phyloP scores from a whole-genome alignment of 2,797 vertebrate genomes.

The Capromys pilorides region DNA sequence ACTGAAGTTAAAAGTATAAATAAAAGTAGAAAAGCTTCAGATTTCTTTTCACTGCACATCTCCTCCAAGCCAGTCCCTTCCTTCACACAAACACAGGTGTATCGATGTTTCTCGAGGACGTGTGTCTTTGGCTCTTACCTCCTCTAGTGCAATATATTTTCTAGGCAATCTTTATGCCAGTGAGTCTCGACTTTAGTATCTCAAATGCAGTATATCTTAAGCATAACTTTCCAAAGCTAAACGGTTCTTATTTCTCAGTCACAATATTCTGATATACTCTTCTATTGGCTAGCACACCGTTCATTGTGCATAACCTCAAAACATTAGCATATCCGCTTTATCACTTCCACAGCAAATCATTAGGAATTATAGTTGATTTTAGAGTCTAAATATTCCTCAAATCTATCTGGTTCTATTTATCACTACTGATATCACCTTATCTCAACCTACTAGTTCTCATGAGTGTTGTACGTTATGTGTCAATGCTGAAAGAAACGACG shows the following conservation, averaged over 20 bases:
- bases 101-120: not conserved
- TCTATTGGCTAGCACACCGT: not conserved
- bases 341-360: not conserved
- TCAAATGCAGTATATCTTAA: not conserved
- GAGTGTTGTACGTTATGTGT: too few relatives aligned
- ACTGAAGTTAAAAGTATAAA: not conserved
- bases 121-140: not conserved
- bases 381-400: constrained; percentile 4
- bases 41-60: not conserved
- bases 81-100: not conserved
- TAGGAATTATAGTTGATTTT: not conserved
- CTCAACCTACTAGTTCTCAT: not conserved
- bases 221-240: not conserved
- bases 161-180: not conserved
- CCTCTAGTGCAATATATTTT: not conserved
- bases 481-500: too few relatives aligned
- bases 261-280: not conserved
- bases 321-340: not conserved
- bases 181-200: not conserved
- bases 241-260: not conserved
- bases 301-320: not conserved
- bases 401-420: not conserved
- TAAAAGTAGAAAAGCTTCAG: not conserved
- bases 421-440: not conserved
- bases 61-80: not conserved